A percentile compares a stretch with the other conserved stretches of the same genome.
These are phyloP conservation scores for Lithophane ornitopus DNA, from an alignment of 2,888 invertebrate genomes.

Conservation along the genomic window DNA sequence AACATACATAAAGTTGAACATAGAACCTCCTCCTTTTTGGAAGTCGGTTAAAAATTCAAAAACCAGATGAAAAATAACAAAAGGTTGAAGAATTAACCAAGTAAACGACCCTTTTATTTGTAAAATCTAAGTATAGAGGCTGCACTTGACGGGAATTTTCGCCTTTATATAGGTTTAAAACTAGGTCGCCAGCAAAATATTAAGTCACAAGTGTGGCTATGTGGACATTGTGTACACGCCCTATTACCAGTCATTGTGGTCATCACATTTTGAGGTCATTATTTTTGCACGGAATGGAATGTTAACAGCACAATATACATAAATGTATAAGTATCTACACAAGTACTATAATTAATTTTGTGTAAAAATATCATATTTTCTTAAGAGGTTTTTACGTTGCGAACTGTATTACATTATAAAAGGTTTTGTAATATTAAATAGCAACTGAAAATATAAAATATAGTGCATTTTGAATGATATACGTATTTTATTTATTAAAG, in stretches of 20 bases:
- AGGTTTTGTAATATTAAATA: conserved; percentile 79
- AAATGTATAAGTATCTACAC: conserved; percentile 56
- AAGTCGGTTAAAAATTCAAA: no score
- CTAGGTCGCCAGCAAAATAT: neutral
- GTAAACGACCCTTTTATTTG: neutral
- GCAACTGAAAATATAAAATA: conserved; percentile 81
- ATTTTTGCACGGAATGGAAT: conserved; percentile 60
- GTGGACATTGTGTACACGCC: neutral
- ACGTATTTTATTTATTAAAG: conserved; percentile 53
- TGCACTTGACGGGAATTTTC: neutral
- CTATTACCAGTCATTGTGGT: conserved; percentile 41
- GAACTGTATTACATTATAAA: conserved; percentile 69
- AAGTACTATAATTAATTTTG: conserved; percentile 66
- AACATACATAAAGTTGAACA: no score
- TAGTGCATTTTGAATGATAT: conserved; percentile 80
- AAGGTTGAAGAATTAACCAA: neutral
- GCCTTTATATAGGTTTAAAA: neutral
- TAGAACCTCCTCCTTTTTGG: no score
- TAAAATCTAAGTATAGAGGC: neutral
- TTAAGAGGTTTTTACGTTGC: conserved; percentile 75
- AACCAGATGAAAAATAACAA: neutral
- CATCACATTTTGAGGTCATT: conserved; percentile 50
- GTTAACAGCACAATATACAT: conserved; percentile 62
- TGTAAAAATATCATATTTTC: conserved; percentile 76
- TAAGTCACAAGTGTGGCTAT: neutral